Evolutionary conservation across 2,888 invertebrate genomes (phyloP).

Genomic region (Limenitis camilla): DNA sequence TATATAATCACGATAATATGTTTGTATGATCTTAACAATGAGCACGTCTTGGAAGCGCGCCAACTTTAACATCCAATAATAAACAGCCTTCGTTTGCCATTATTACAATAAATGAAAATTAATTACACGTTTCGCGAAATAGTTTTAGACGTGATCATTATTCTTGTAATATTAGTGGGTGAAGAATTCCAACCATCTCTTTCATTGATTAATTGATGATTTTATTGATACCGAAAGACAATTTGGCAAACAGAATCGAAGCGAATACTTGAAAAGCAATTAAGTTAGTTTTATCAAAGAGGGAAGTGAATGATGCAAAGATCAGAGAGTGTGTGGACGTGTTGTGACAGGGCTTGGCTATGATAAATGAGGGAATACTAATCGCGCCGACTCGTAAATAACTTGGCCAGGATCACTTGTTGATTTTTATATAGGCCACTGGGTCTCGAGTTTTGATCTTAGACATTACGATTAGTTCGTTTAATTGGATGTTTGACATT

Average conservation of each 20-base stretch:
- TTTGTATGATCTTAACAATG: slow-evolving; percentile 35
- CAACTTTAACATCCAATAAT: slow-evolving; percentile 33
- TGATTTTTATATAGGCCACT: slow-evolving; percentile 57
- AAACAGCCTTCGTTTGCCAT: slow-evolving; percentile 33
- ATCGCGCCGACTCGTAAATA: slow-evolving; percentile 60
- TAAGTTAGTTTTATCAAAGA: slow-evolving; percentile 35
- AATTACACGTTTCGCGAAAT: slow-evolving; percentile 23
- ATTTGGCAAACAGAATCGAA: background rate
- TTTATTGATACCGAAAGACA: background rate
- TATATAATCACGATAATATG: slow-evolving; percentile 29
- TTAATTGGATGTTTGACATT: background rate
- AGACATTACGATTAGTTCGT: background rate
- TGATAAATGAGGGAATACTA: slow-evolving; percentile 62
- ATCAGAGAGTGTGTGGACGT: slow-evolving; percentile 58
- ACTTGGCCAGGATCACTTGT: slow-evolving; percentile 44
- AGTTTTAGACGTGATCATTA: slow-evolving; percentile 11
- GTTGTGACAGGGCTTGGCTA: slow-evolving; percentile 53
- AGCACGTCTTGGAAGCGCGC: slow-evolving; percentile 31
- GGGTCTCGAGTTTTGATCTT: slow-evolving; percentile 29
- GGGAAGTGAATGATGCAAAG: slow-evolving; percentile 44
- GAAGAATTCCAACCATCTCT: slow-evolving; percentile 6
- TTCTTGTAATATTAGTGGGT: slow-evolving; percentile 8
- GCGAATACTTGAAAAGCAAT: slow-evolving; percentile 38
- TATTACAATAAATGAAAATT: slow-evolving; percentile 32
- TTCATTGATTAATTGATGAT: background rate